These are phyloP conservation scores for Polia nebulosa DNA, from an alignment of 2,888 invertebrate genomes.

Conservation along the genomic window DNA sequence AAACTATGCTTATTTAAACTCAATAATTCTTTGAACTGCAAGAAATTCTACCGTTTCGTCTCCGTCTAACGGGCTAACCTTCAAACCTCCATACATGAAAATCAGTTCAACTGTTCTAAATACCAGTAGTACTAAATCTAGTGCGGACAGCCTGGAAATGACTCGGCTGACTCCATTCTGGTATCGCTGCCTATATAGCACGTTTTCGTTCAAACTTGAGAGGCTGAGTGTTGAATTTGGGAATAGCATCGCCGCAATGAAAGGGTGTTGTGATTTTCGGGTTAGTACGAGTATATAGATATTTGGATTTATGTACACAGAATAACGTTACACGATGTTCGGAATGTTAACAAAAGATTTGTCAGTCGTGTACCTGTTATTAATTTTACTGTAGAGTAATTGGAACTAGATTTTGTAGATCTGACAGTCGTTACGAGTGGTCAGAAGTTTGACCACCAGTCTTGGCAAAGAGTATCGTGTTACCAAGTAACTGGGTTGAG, in stretches of 20 bases:
- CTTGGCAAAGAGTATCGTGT: too few species aligned
- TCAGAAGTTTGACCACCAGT: too few species aligned
- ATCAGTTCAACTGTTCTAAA: background rate
- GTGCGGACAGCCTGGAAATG: slow-evolving; percentile 50
- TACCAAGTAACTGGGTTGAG: too few species aligned
- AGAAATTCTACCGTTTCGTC: background rate
- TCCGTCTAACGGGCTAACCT: background rate
- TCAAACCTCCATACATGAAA: background rate
- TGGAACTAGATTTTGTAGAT: background rate
- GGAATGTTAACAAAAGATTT: background rate
- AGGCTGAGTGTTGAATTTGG: background rate
- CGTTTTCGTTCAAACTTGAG: slow-evolving; percentile 11
- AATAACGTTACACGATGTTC: background rate
- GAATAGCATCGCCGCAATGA: slow-evolving; percentile 7
- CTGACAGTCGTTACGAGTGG: too few species aligned
- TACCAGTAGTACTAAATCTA: slow-evolving; percentile 31
- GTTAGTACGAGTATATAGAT: too few species aligned
- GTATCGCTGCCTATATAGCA: background rate
- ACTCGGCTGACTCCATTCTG: slow-evolving; percentile 31
- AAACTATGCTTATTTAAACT: background rate
- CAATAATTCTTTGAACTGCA: background rate
- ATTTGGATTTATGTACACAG: background rate
- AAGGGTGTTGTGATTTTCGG: slow-evolving; percentile 17
- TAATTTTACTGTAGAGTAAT: background rate
- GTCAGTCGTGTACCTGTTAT: background rate